Evolutionary conservation across 2,113 vertebrate species (phyloP), one percentile per base, ranked within the genome.

Genomic region (Lipotes vexillifer): DNA sequence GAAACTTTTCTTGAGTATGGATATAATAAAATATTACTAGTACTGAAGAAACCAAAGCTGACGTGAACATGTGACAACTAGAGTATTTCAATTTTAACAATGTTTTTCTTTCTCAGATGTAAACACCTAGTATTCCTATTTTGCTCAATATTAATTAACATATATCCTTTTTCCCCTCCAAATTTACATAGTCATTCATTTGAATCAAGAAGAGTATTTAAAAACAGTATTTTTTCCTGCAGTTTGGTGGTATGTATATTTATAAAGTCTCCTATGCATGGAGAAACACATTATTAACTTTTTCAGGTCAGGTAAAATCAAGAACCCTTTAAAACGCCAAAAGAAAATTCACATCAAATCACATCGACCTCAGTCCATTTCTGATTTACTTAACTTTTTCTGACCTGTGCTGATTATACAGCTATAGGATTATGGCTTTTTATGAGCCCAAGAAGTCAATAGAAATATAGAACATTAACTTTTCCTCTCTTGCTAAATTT

Each of bases 351-450:
- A 74, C n/a, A 78, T 83, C 61, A 96, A 84, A 82, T 84, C 74
- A 77, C 20, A 82, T 12, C 1, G 10, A 92, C 61, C 23, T 83
- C 29, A 83, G 44, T 80, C 3, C 27, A 3, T 69, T 88, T 96
- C 33, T 88, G 38, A 97, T 95, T 97, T 49, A 29, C 5, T 55
- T 83, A 88, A 44, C 33, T 91, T 63, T 61, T 80, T 25, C 33
- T 94, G n/a, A 96, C 87, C 83, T 93, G 85, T 84, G 44, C 57
- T 84, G 74, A 91, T 59, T 80, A 88, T 49, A 61, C 27, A 2
- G 14, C 68, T 90, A 69, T 66, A 87, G 8, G 27, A 95, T 81
- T n/a, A 68, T 63, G 21, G 6, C 4, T 74, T 88, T 72, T 74
- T 81, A 87, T 77, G 20, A 75, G 38, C 23, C 52, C 25, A 90